Evolutionary conservation across 2,888 invertebrate species (phyloP), one percentile per base, ranked within the genome.

Genomic region (Brenthis daphne): DNA sequence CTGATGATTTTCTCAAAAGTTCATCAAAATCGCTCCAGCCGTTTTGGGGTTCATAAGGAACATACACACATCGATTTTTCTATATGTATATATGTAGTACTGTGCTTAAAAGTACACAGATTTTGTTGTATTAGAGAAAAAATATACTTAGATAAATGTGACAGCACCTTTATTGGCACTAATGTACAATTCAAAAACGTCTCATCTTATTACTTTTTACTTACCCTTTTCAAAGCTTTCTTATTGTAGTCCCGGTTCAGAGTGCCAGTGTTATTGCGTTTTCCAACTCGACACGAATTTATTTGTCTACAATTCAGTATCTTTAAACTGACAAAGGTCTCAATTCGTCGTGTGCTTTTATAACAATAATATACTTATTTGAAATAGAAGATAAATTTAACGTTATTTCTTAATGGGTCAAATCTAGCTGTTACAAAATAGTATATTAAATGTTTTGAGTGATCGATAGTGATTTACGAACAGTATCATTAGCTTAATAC

Each of bases 281-380:
- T 60, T n/a, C n/a, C 48, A 24, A 48, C 58, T 60, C 48, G 58
- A 60, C 48, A 60, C 24, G 24, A 58, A 58, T 60, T 60, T 48
- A 60, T 60, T 48, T 60, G 48, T 60, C 48, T 60, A 48, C 58
- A 60, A 60, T 60, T 48, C 48, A 60, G 48, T 48, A 60, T 48
- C 48, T 24, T 29, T 43, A 43, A 57, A 60, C 48, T 33, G 14
- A 24, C 47, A 48, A 58, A 43, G 47, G 58, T 58, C 48, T 58
- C 37, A 37, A 60, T 60, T 60, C 29, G 48, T 29, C 48, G 24
- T 50, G n/a, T 48, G 11, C 37, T 48, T 48, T 58, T 48, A 48
- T 48, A 48, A 48, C 24, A 48, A 48, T 11, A 48, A 29, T 60
- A 24, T 24, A 11, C 43, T 20, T 43, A n/a, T 57, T 57, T 43